Evolutionary conservation across 2,888 invertebrate genomes (phyloP), one percentile per base, ranked within the genome.

Genomic region (Hydrotaea diabolus): DNA sequence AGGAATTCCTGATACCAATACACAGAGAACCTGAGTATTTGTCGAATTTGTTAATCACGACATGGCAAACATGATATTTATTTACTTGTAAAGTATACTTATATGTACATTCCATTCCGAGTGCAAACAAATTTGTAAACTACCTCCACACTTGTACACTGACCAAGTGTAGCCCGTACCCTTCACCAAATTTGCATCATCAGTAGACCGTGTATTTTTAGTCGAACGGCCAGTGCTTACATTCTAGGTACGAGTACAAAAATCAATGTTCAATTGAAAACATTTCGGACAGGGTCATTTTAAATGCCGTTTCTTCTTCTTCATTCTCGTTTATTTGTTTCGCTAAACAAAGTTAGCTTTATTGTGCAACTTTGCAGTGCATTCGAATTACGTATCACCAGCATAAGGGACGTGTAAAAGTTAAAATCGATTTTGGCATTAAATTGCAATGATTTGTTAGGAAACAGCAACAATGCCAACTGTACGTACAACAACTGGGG

Each of bases 381-480:
- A 1, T n/a, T n/a, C 49, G 43, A 43, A 43, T 43, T 7, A 31
- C 31, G 7, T 2, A 39, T 8, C 43, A 13, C 43, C 2, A 11
- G 43, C 15, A 4, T 49, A n/a, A 49, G 49, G 7, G n/a, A n/a
- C n/a, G 49, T 15, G 49, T 49, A 49, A 49, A 49, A n/a, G 49
- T 49, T 15, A 49, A 49, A 90, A 90, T 90, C 88, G 87, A 87
- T 88, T 87, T 17, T 83, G 83, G 82, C 75, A 85, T 85, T 86
- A 82, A 84, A 86, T 86, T 87, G 87, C 86, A 87, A 87, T 86
- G 86, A 87, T 86, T 87, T 86, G 82, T 77, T 87, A 80, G 83
- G 82, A 53, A 53, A 59, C 17, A 59, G 17, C 9, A 49, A 9
- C 9, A 73, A 62, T 53, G 62, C 36, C 64, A 55, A 79, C 55